These are phyloP conservation scores for Nesospiza acunhae DNA, from an alignment of 2,113 vertebrate species.

Conservation along the genomic window DNA sequence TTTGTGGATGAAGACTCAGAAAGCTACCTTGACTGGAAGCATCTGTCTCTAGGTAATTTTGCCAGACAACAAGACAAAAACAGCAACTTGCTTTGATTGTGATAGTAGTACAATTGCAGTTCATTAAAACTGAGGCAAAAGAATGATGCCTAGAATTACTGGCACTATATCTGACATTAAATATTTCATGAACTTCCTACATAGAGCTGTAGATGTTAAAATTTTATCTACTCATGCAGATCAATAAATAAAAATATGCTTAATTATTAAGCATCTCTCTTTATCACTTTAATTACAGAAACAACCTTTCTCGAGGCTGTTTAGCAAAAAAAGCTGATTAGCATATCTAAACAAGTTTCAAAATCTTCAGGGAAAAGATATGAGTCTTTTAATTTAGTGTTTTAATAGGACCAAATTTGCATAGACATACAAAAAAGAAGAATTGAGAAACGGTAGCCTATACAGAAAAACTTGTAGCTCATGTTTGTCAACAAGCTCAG, in stretches of 20 bases:
- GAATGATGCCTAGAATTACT: not conserved
- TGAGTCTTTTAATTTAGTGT: not conserved
- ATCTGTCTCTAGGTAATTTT: not conserved
- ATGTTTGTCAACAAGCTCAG: not conserved
- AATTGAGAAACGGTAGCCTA: not conserved
- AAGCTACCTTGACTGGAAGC: not conserved
- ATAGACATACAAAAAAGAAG: not conserved
- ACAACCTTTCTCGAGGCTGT: slow-evolving; percentile 18
- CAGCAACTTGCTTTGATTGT: not conserved
- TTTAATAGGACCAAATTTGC: not conserved
- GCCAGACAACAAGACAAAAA: not conserved
- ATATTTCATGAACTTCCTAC: not conserved
- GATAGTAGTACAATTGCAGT: not conserved
- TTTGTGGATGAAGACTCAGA: not conserved
- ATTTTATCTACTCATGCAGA: not conserved
- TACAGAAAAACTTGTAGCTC: not conserved
- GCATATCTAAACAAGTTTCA: slow-evolving; percentile 23
- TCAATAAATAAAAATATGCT: slow-evolving; percentile 37
- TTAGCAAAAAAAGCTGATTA: slow-evolving; percentile 23
- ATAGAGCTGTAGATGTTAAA: not conserved
- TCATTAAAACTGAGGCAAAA: not conserved
- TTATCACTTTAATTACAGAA: slow-evolving; percentile 39
- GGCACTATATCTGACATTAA: not conserved
- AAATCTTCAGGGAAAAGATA: not conserved
- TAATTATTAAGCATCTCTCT: slow-evolving; percentile 49